A percentile compares a stretch with the other conserved stretches of the same genome.
phyloP scores from a whole-genome alignment of 1,140 invertebrate genomes.

The Orius insidiosus region DNA sequence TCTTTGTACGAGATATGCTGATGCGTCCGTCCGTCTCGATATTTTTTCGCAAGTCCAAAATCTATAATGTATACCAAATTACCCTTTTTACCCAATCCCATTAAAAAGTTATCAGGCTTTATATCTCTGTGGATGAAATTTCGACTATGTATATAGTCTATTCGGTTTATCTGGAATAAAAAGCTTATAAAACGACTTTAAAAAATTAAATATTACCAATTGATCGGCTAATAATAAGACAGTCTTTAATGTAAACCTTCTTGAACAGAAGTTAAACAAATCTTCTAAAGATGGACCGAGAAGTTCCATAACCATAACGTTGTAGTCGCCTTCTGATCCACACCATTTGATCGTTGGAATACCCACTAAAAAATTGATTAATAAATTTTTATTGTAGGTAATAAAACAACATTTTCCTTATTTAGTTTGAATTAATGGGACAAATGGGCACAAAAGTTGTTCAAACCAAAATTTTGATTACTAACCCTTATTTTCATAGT shows the following conservation, averaged over 20 bases:
- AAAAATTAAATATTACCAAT: conserved; percentile 18
- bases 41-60: conserved; percentile 98
- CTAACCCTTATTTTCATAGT: too few species aligned
- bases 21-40: conserved; percentile 78
- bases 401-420: too few species aligned
- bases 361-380: conserved; percentile 74
- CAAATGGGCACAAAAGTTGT: too few species aligned
- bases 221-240: conserved; percentile 34
- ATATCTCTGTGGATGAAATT: conserved; percentile 98
- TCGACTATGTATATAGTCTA: conserved; percentile 93
- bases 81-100: conserved; percentile 92
- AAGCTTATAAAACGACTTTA: neutral
- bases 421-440: too few species aligned
- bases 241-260: conserved; percentile 95
- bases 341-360: conserved; percentile 97
- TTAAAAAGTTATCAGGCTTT: conserved; percentile 98
- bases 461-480: too few species aligned
- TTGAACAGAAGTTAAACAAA: conserved; percentile 95
- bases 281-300: conserved; percentile 97
- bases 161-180: conserved; percentile 64
- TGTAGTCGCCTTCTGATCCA: conserved; percentile 94
- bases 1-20: conserved; percentile 95
- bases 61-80: conserved; percentile 97
- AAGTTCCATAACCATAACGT: conserved; percentile 98
- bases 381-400: too few species aligned